A percentile compares a stretch with the other conserved stretches of the same genome.
Conservation (phyloP, 1,140 invertebrate genomes). For the Camponotus vicinus region DNA sequence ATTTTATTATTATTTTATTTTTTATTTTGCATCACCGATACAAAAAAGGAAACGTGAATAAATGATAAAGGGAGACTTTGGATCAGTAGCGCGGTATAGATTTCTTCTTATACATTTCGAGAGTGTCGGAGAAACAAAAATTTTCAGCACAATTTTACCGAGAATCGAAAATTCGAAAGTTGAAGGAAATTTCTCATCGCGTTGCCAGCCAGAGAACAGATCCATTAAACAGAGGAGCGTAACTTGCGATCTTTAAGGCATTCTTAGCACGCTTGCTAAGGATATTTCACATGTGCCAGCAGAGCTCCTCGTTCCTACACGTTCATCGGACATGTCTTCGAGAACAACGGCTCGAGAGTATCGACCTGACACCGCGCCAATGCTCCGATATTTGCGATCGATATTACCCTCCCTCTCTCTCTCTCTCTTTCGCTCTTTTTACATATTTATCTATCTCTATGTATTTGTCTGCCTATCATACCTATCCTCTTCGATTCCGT, state of each 20-base stretch:
- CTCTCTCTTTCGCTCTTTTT: neutral
- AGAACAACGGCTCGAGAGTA: slow-evolving; percentile 46
- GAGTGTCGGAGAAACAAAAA: slow-evolving; percentile 1
- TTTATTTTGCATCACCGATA: neutral
- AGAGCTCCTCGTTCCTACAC: slow-evolving; percentile 46
- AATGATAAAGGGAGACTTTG: neutral
- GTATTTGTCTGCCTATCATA: neutral
- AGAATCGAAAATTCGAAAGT: slow-evolving; percentile 7
- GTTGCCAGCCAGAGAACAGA: slow-evolving; percentile 41
- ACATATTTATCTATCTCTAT: neutral
- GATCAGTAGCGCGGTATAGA: neutral
- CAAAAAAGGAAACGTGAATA: neutral
- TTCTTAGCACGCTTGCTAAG: slow-evolving; percentile 54
- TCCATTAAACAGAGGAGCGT: slow-evolving; percentile 46
- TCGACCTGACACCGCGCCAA: slow-evolving; percentile 41
- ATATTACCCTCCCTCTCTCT: neutral
- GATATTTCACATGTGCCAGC: slow-evolving; percentile 56
- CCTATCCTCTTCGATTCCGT: slow-evolving; percentile 9
- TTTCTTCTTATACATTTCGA: slow-evolving; percentile 15
- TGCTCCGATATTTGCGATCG: slow-evolving; percentile 44
- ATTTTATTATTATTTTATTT: neutral
- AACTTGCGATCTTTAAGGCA: slow-evolving; percentile 46
- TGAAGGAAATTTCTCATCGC: slow-evolving; percentile 48
- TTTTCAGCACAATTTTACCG: slow-evolving; percentile 39
- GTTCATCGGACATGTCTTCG: slow-evolving; percentile 29